phyloP scores from a whole-genome alignment of 2,113 vertebrate species.

The Sapajus apella region DNA sequence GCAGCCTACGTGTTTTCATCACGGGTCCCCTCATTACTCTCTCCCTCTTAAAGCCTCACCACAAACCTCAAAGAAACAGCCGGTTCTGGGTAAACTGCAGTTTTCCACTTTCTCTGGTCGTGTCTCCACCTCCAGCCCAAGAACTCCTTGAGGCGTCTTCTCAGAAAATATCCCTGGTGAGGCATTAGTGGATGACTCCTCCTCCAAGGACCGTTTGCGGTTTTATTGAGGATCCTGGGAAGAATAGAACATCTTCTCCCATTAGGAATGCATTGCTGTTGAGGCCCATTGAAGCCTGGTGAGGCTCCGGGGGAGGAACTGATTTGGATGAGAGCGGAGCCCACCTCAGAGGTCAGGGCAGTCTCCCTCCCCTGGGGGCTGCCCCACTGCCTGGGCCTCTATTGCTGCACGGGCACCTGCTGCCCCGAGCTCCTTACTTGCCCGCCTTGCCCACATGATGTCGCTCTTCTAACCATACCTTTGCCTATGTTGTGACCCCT shows the following conservation, averaged over 20 bases:
- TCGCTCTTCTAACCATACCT: accelerated
- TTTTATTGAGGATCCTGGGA: background rate
- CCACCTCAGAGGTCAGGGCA: background rate
- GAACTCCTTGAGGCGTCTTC: background rate
- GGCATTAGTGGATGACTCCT: background rate
- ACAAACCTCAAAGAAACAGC: background rate
- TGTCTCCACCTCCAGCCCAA: background rate
- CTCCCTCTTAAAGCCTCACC: background rate
- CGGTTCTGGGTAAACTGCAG: background rate
- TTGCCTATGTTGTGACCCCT: background rate
- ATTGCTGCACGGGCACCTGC: no score
- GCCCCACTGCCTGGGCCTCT: background rate
- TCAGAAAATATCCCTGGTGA: background rate
- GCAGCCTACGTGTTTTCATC: background rate
- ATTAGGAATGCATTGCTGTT: accelerated
- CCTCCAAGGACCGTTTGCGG: background rate
- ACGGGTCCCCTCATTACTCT: background rate
- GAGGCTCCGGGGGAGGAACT: background rate
- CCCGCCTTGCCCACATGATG: background rate
- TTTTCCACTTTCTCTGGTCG: background rate
- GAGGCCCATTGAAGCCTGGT: accelerated
- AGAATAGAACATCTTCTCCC: background rate
- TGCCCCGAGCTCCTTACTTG: background rate
- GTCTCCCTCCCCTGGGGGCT: background rate
- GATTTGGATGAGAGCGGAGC: background rate